These are phyloP conservation scores for Antechinus flavipes DNA, from an alignment of 2,113 vertebrate genomes.

Conservation along the genomic window DNA sequence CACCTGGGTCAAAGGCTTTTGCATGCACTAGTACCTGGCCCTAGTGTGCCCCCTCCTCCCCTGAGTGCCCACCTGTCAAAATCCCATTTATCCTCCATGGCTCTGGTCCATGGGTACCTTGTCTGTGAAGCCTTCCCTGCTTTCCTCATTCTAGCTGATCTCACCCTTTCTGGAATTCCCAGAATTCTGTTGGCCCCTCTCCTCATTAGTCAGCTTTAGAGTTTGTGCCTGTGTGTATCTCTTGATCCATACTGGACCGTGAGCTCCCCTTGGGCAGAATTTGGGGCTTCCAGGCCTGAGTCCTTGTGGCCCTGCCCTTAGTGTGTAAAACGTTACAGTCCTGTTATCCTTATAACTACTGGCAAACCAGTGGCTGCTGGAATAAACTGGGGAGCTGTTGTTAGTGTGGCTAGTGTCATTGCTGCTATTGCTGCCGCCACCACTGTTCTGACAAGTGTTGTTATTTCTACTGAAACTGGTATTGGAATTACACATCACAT, in stretches of 20 bases:
- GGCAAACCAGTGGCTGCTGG: background rate
- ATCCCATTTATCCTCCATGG: background rate
- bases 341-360: background rate
- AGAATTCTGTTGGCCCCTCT: background rate
- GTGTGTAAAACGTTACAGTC: background rate
- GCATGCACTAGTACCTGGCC: background rate
- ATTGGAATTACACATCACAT: background rate
- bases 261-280: background rate
- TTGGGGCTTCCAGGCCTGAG: background rate
- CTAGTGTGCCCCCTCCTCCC: background rate
- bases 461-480: background rate
- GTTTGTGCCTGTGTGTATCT: background rate
- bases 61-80: background rate
- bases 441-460: background rate
- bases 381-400: background rate
- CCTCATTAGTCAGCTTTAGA: background rate
- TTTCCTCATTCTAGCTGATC: background rate
- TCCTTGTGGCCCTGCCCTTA: background rate
- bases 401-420: background rate
- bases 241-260: background rate
- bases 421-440: background rate
- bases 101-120: background rate
- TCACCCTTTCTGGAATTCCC: background rate
- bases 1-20: background rate
- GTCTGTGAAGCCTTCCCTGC: background rate